These are phyloP conservation scores for Triops cancriformis DNA, from an alignment of 1,140 invertebrate species.

Conservation along the genomic window DNA sequence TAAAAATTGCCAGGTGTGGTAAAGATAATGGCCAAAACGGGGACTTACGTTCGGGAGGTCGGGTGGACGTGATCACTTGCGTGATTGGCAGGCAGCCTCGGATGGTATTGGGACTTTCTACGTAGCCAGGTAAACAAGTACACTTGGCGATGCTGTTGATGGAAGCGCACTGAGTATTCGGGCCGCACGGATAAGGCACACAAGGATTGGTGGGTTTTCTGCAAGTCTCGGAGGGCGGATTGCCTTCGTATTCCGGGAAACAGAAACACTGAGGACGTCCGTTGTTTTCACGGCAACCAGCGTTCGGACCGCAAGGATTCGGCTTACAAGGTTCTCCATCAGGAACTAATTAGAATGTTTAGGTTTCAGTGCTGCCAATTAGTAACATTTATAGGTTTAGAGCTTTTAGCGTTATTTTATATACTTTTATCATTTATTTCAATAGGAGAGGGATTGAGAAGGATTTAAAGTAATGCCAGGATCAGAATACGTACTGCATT, in stretches of 20 bases:
- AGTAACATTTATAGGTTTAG: too few relatives aligned
- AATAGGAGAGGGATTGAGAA: too few relatives aligned
- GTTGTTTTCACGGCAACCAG: conserved; percentile 61
- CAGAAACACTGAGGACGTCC: conserved; percentile 65
- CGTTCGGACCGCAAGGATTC: conserved; percentile 78
- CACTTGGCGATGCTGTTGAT: conserved; percentile 78
- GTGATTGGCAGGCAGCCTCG: conserved; percentile 55
- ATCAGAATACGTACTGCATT: conserved; percentile 65
- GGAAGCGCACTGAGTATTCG: conserved; percentile 73
- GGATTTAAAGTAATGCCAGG: too few relatives aligned
- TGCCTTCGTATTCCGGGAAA: conserved; percentile 76
- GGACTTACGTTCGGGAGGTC: background rate
- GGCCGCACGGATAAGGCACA: conserved; percentile 73
- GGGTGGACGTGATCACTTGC: background rate
- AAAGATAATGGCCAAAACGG: background rate
- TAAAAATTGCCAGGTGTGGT: too few relatives aligned
- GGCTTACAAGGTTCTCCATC: conserved; percentile 72
- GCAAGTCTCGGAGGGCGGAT: conserved; percentile 60
- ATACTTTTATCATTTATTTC: background rate
- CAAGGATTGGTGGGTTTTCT: conserved; percentile 63
- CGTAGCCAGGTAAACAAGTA: conserved; percentile 68
- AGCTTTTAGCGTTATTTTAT: too few relatives aligned
- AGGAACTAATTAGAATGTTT: conserved; percentile 54
- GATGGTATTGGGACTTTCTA: conserved; percentile 78
- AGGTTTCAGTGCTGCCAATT: too few relatives aligned